Evolutionary conservation across 2,113 vertebrate species (phyloP).

Genomic region (Halichoerus grypus): DNA sequence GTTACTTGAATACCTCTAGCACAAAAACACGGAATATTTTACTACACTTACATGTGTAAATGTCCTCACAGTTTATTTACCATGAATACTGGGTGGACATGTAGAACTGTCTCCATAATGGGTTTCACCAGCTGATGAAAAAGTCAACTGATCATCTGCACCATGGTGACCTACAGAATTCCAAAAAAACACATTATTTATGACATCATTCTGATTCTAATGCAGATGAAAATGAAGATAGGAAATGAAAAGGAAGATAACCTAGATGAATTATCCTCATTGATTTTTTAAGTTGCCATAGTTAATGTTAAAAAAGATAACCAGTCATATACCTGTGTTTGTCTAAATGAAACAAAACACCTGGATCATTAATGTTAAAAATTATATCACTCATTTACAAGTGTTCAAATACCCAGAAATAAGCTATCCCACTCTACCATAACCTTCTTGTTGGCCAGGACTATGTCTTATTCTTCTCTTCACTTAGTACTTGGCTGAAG

Average conservation of each 20-base stretch:
- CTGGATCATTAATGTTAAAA: neutral
- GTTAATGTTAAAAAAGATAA: neutral
- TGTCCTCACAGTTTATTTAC: neutral
- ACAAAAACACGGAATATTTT: neutral
- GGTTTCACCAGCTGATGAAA: neutral
- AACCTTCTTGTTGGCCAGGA: neutral
- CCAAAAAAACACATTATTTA: neutral
- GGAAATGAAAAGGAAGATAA: neutral
- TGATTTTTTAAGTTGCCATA: neutral
- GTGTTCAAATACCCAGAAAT: neutral
- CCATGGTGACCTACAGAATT: neutral
- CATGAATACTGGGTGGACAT: neutral
- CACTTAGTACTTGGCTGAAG: neutral
- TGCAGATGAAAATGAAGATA: slow-evolving; percentile 8
- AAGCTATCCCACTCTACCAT: neutral
- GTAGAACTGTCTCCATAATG: neutral
- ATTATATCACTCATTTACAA: neutral
- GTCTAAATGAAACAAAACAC: neutral
- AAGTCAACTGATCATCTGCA: neutral
- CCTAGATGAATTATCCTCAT: neutral
- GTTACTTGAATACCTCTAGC: neutral
- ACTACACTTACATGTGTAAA: neutral
- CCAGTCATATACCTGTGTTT: neutral
- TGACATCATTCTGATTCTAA: neutral
- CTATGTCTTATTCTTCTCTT: neutral